A percentile compares a stretch with the other conserved stretches of the same genome.
Conservation (phyloP, 2,888 invertebrate genomes). For the Drosophila suboccidentalis region DNA sequence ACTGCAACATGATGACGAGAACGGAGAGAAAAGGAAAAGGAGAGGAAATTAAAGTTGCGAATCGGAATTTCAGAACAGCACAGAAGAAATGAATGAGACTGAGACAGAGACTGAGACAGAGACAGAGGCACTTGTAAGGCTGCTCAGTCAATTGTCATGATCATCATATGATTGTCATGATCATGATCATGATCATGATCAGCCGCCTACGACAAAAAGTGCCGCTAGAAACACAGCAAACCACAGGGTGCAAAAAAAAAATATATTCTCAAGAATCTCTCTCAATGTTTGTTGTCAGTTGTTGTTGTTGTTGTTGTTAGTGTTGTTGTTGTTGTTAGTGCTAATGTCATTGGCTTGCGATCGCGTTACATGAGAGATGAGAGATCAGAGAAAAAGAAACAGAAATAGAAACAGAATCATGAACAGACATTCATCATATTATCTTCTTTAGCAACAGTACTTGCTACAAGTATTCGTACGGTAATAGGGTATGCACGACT, state of each 20-base stretch:
- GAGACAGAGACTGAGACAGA: neutral
- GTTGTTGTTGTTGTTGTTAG: constrained; percentile 39
- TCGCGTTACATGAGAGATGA: constrained; percentile 39
- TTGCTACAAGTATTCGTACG: too few relatives aligned
- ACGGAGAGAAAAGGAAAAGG: too few relatives aligned
- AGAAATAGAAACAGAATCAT: neutral
- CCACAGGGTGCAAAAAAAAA: constrained; percentile 11
- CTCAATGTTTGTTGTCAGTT: neutral
- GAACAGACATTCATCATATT: neutral
- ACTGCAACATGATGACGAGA: neutral
- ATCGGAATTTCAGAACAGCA: constrained; percentile 12
- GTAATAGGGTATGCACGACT: too few relatives aligned
- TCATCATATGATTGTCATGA: neutral
- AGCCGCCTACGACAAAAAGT: constrained; percentile 19
- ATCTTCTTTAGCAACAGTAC: too few relatives aligned
- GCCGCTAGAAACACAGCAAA: constrained; percentile 22
- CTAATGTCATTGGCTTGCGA: constrained; percentile 58
- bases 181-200: constrained; percentile 15
- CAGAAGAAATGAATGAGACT: neutral
- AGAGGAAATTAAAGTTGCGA: constrained; percentile 15
- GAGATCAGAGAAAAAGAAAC: constrained; percentile 7
- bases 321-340: constrained; percentile 21
- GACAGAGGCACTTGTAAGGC: constrained; percentile 15
- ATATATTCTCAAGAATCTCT: constrained; percentile 14
- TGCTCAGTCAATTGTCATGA: constrained; percentile 3